Conservation (phyloP, 1,140 invertebrate genomes). For the Papilio glaucus region DNA sequence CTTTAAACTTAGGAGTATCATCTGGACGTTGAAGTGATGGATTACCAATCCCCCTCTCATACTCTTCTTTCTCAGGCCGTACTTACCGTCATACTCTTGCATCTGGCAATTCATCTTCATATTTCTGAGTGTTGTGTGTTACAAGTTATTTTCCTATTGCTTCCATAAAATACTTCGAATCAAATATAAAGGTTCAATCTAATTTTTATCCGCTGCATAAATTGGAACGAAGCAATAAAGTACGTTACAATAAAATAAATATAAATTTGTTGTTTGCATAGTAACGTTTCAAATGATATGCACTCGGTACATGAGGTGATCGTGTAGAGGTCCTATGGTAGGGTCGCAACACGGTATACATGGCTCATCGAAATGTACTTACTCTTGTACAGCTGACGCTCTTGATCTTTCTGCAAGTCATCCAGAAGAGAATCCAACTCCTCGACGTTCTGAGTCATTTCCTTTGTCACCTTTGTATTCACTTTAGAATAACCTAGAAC, state of each 20-base stretch:
- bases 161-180: background rate
- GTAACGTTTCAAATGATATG: no score
- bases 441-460: slow-evolving; percentile 80
- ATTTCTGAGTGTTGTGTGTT: background rate
- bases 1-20: no score
- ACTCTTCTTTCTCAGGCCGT: no score
- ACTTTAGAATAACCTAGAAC: slow-evolving; percentile 72
- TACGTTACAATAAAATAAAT: background rate
- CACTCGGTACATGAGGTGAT: no score
- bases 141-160: background rate
- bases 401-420: slow-evolving; percentile 80
- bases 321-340: no score
- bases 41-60: no score
- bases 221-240: background rate
- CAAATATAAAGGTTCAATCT: background rate
- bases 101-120: background rate
- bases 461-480: slow-evolving; percentile 75
- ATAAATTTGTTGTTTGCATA: no score
- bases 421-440: slow-evolving; percentile 82
- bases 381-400: slow-evolving; percentile 81
- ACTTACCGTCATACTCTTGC: no score
- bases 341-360: no score
- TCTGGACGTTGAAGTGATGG: no score
- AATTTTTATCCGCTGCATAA: background rate
- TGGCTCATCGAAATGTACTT: slow-evolving; percentile 38